Evolutionary conservation across 2,113 vertebrate species (phyloP), one percentile per base, ranked within the genome.

Genomic region (Phyllostomus hastatus): DNA sequence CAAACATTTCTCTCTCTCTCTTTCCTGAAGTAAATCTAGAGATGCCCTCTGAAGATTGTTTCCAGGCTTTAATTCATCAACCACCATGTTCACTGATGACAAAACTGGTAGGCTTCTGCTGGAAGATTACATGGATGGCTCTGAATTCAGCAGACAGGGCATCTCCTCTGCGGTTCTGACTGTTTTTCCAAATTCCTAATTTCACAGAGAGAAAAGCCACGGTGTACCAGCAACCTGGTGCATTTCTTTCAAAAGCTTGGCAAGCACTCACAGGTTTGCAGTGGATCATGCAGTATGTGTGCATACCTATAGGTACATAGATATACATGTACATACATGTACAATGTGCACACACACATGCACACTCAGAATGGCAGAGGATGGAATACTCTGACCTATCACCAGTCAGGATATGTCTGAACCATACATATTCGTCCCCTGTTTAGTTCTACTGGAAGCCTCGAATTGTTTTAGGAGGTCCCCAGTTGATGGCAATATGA

Each of bases 61-160:
- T 33, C 6, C 28, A 96, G 35, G 31, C 22, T 93, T 90, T 95
- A 76, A 90, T 84, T 90, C 11, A 67, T 92, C 76, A 88, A 72
- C n/a, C 38, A 88, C 57, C 81, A 87, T 90, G n/a, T 48, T 94
- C 38, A 41, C 41, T 61, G 15, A 41, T 67, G 48, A 84, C 50
- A 88, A 94, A 67, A 90, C 35, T 64, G 59, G n/a, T 75, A 64
- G n/a, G 15, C 17, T 85, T 26, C 41, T 48, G 24, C 5, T 64
- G 22, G 3, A 48, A 1, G 7, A 28, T 75, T 26, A 43, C 28
- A 22, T 38, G 38, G 19, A 41, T 91, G 20, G 35, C 43, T 86
- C 61, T 86, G 28, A 57, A 38, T 52, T 73, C 33, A 89, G 61
- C 78, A 85, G n/a, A 41, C 1, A 94, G 12, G 41, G 4, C 20